phyloP scores from a whole-genome alignment of 2,113 vertebrate genomes.

The Diadophis punctatus region DNA sequence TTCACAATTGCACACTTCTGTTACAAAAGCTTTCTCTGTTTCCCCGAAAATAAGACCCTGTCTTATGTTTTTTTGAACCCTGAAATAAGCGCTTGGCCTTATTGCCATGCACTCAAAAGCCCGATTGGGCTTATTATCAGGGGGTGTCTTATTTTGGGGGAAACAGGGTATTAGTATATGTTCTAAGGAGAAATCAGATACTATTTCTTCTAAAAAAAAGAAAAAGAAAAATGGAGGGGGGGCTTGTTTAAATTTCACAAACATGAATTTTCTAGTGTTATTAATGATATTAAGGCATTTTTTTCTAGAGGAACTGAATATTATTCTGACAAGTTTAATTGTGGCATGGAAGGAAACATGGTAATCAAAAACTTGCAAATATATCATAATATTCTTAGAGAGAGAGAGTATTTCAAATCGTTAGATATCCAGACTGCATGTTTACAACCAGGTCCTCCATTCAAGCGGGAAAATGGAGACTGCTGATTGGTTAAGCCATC shows the following conservation, averaged over 20 bases:
- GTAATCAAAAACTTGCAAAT: slow-evolving; percentile 29
- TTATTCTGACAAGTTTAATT: slow-evolving; percentile 18
- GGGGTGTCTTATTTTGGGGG: too few species aligned
- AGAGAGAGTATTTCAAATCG: slow-evolving; percentile 8
- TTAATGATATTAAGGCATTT: slow-evolving; percentile 37
- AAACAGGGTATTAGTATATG: slow-evolving; percentile 31
- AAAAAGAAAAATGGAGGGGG: slow-evolving; percentile 36
- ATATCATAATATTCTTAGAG: slow-evolving; percentile 4
- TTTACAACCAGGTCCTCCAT: too few species aligned
- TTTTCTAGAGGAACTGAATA: slow-evolving; percentile 36
- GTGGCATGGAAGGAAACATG: background rate
- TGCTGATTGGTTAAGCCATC: too few species aligned
- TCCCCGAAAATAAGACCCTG: too few species aligned
- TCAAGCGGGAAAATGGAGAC: too few species aligned
- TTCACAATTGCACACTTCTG: slow-evolving; percentile 51
- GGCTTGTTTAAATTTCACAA: slow-evolving; percentile 53
- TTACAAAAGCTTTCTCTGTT: slow-evolving; percentile 29
- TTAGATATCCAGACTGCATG: too few species aligned
- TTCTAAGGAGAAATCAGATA: slow-evolving; percentile 51
- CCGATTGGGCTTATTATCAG: too few species aligned
- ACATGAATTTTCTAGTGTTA: slow-evolving; percentile 31
- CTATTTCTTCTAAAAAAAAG: slow-evolving; percentile 12
- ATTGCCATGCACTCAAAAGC: too few species aligned
- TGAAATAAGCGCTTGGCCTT: too few species aligned
- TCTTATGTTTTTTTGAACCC: too few species aligned